These are phyloP conservation scores for Drosophila mojavensis DNA, from an alignment of 1,140 invertebrate genomes.

Conservation along the genomic window DNA sequence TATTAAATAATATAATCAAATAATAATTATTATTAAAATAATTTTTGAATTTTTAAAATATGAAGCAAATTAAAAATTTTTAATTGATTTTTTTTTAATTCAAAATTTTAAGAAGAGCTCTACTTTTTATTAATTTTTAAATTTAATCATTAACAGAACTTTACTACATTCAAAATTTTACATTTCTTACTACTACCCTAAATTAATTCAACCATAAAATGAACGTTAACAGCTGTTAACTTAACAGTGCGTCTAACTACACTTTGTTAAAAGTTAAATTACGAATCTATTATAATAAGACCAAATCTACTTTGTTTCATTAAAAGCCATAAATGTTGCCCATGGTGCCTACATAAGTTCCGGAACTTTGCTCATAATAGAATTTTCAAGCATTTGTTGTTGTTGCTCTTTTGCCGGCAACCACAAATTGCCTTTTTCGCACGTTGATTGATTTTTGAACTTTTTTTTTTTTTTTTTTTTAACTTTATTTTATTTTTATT, in stretches of 20 bases:
- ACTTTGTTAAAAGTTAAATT: background rate
- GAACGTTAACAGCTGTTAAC: constrained; percentile 2
- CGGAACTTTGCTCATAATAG: constrained; percentile 76
- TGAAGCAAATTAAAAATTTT: too few species aligned
- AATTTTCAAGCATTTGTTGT: constrained; percentile 66
- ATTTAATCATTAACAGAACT: too few species aligned
- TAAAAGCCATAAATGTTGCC: background rate
- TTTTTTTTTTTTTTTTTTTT: constrained; percentile 59
- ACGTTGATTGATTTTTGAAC: constrained; percentile 78
- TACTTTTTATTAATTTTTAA: too few species aligned
- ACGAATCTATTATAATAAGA: background rate
- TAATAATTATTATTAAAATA: too few species aligned
- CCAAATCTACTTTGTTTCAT: background rate
- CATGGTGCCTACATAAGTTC: constrained; percentile 10
- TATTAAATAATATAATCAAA: too few species aligned
- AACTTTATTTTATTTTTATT: constrained; percentile 4
- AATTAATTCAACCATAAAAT: too few species aligned
- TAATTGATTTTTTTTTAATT: too few species aligned
- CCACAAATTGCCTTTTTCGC: constrained; percentile 80
- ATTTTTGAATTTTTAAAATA: too few species aligned
- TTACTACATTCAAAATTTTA: background rate
- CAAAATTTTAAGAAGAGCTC: too few species aligned
- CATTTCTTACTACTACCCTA: background rate
- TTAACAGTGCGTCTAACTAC: background rate
- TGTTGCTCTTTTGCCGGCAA: constrained; percentile 33